These are phyloP conservation scores for Lichenostomus cassidix DNA, from an alignment of 2,113 vertebrate genomes.

Conservation along the genomic window DNA sequence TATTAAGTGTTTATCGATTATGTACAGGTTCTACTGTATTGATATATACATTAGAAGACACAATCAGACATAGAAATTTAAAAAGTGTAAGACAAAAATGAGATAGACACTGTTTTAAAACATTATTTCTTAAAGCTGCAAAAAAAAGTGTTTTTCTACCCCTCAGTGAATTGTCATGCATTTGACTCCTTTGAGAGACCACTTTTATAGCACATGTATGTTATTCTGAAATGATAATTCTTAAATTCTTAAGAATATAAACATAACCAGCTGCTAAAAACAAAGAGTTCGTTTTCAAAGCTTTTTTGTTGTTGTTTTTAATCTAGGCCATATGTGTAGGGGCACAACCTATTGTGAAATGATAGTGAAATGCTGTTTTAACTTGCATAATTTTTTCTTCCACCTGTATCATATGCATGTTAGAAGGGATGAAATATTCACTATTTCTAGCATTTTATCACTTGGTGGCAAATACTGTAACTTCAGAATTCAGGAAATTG, in stretches of 20 bases:
- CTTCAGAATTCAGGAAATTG: background rate
- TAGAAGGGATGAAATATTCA: background rate
- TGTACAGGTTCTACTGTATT: accelerated
- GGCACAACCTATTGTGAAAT: background rate
- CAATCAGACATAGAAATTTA: background rate
- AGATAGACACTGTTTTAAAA: background rate
- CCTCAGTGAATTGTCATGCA: background rate
- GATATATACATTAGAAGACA: accelerated
- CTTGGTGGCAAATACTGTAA: background rate
- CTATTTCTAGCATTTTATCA: background rate
- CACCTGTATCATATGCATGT: accelerated
- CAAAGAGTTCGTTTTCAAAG: background rate
- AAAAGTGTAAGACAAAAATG: background rate
- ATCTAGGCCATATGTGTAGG: no score
- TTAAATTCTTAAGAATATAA: background rate
- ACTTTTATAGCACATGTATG: background rate
- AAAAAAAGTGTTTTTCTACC: background rate
- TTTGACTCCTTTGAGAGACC: background rate
- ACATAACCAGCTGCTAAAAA: background rate
- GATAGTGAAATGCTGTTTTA: background rate
- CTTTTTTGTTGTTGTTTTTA: background rate
- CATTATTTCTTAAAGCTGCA: background rate
- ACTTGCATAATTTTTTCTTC: background rate
- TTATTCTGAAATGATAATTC: background rate
- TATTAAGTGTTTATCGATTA: background rate